Evolutionary conservation across 1,140 invertebrate genomes (phyloP).

Genomic region (Bombus soroeensis): DNA sequence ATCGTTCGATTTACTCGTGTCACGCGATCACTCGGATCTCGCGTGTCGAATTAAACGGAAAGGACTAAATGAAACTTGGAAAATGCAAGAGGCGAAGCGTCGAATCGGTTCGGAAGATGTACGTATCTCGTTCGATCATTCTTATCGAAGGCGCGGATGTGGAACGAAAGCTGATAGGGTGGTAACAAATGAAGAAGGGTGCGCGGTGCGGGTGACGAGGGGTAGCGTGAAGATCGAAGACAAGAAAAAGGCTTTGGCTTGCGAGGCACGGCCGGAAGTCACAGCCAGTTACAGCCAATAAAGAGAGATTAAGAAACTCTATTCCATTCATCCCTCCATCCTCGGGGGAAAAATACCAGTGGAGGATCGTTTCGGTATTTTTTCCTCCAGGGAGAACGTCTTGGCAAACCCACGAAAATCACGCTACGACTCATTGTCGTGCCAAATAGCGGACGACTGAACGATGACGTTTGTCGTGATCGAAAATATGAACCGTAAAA

Average conservation of each 20-base stretch:
- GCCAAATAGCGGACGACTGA: not conserved
- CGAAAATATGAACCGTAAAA: too few relatives aligned
- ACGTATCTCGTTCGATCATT: constrained; percentile 47
- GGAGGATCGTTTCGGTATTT: constrained; percentile 52
- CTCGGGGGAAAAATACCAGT: constrained; percentile 42
- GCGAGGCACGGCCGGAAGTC: constrained; percentile 67
- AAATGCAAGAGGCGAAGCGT: not conserved
- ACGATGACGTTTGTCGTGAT: not conserved
- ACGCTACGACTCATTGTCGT: not conserved
- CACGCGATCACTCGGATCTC: not conserved
- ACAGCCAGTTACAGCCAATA: constrained; percentile 75
- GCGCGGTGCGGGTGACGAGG: not conserved
- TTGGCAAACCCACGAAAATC: constrained; percentile 11
- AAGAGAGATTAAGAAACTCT: constrained; percentile 76
- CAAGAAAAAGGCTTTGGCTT: constrained; percentile 64
- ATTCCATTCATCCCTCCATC: constrained; percentile 46
- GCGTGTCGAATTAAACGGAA: not conserved
- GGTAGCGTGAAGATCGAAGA: constrained; percentile 44
- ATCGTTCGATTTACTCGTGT: not conserved
- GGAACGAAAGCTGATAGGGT: constrained; percentile 41
- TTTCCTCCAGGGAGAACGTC: not conserved
- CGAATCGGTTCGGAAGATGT: not conserved
- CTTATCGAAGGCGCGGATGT: constrained; percentile 36
- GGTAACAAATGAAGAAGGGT: constrained; percentile 50
- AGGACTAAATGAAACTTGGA: not conserved